Conservation (phyloP, 64 coral and sea anemone species). For the Stichodactyla helianthus region DNA sequence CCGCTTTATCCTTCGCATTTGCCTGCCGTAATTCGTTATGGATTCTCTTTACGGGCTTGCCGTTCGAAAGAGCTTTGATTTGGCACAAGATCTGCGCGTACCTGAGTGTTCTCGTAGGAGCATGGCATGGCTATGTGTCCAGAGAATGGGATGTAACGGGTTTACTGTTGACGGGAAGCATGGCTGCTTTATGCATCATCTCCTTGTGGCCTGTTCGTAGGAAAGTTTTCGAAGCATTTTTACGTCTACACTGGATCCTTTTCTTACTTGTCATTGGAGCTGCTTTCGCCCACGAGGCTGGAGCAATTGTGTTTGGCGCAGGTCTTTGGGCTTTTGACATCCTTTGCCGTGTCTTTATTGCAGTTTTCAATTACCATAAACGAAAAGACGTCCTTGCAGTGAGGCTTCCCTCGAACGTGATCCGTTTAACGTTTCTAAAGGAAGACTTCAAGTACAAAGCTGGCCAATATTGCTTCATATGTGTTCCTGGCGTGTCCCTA, state of each 20-base stretch:
- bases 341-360: conserved; percentile 30
- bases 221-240: conserved; percentile 53
- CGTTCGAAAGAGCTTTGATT: conserved; percentile 58
- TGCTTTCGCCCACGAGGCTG: conserved; percentile 52
- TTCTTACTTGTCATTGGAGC: conserved; percentile 39
- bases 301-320: conserved; percentile 40
- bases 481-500: conserved; percentile 50
- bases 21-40: conserved; percentile 63
- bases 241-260: conserved; percentile 62
- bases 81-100: conserved; percentile 72
- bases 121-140: conserved; percentile 65
- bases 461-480: conserved; percentile 67
- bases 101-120: conserved; percentile 48
- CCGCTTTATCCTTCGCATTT: conserved; percentile 56
- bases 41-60: conserved; percentile 62
- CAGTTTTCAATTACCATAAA: conserved; percentile 38
- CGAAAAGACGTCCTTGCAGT: conserved; percentile 56
- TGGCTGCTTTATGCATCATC: conserved; percentile 31
- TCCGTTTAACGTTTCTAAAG: conserved; percentile 65
- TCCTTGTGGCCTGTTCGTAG: conserved; percentile 57
- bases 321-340: conserved; percentile 57
- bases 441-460: conserved; percentile 66
- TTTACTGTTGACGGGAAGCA: conserved; percentile 13
- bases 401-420: conserved; percentile 56
- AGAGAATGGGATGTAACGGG: conserved; percentile 46